Evolutionary conservation across 1,140 invertebrate species (phyloP).

Genomic region (Caerostris extrusa): DNA sequence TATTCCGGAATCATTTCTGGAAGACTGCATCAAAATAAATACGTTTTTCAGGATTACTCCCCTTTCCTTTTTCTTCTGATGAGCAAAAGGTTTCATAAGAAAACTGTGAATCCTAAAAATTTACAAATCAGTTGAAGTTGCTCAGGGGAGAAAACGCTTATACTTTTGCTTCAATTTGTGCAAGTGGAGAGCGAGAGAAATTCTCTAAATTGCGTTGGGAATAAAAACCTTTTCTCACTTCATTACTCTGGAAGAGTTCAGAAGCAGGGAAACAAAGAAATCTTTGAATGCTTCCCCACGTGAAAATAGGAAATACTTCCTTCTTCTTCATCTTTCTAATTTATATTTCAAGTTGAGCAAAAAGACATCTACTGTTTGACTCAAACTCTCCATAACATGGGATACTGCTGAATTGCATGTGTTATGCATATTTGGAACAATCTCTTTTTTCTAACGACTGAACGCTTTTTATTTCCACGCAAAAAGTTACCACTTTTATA

Average conservation of each 20-base stretch:
- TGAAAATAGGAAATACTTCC: background rate
- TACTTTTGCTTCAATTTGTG: constrained; percentile 34
- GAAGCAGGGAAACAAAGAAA: constrained; percentile 20
- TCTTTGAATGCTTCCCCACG: background rate
- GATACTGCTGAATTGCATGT: background rate
- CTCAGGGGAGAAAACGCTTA: background rate
- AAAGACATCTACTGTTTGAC: background rate
- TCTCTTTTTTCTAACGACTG: background rate
- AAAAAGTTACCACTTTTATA: background rate
- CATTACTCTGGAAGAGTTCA: constrained; percentile 23
- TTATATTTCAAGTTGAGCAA: constrained; percentile 18
- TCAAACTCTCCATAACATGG: background rate
- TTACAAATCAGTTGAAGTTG: constrained; percentile 9
- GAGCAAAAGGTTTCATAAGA: constrained; percentile 5
- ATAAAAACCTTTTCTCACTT: constrained; percentile 39
- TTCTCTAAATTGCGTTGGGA: constrained; percentile 15
- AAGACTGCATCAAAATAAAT: background rate
- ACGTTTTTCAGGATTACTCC: constrained; percentile 4
- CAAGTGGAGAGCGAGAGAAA: constrained; percentile 3
- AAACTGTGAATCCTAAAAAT: constrained; percentile 27
- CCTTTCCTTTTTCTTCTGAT: background rate
- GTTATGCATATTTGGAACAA: background rate
- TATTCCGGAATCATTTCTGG: background rate
- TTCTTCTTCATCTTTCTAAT: background rate
- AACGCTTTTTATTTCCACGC: background rate